Base-by-base conservation (phyloP, 1,140 invertebrate genomes). In the Drosophila orena region DNA sequence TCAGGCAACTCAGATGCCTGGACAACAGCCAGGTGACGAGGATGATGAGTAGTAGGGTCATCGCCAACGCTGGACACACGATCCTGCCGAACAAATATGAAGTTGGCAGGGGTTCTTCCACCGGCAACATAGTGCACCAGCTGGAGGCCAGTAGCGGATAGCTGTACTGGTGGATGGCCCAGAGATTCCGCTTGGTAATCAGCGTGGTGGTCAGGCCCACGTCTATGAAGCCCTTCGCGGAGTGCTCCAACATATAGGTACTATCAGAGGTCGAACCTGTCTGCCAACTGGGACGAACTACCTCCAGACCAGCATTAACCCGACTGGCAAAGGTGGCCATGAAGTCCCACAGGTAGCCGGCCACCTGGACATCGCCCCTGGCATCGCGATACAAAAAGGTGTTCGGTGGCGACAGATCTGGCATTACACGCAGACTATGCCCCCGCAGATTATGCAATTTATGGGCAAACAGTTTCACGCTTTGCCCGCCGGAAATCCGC, bases 101-200 rank as follows among this genome's bases (percentile, higher is more conserved):
- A 3, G 50, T 27, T 2, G 17, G n/a, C 6, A 85, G 34, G 3
- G 57, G 37, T 1, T 34, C 24, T 37, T 86, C 81, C 47, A 81
- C 17, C 0, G 81, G 81, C 54, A 86, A 22, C 70, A 86, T 69
- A 14, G 50, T 68, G 42, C 81, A 86, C 83, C 78, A 86, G n/a
- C 38, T 65, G 37, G 55, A 53, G 27, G 37, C 52, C 0, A 68
- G 12, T 0, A 86, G 11, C 1, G 81, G 81, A 27, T 72, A 86
- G 8, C 68, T 53, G 24, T 66, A 86, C 8, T 81, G 70, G 1
- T 27, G 22, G 15, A 35, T 17, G 22, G 14, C 14, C 4, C 17
- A 14, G 15, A 22, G 0, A 4, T n/a, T 22, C 8, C 27, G 34
- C 6, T 35, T 24, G 0, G 27, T 4, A 1, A 65, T 27, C 22